Evolutionary conservation across 2,113 vertebrate genomes (phyloP).

Genomic region (Theristicus caerulescens): DNA sequence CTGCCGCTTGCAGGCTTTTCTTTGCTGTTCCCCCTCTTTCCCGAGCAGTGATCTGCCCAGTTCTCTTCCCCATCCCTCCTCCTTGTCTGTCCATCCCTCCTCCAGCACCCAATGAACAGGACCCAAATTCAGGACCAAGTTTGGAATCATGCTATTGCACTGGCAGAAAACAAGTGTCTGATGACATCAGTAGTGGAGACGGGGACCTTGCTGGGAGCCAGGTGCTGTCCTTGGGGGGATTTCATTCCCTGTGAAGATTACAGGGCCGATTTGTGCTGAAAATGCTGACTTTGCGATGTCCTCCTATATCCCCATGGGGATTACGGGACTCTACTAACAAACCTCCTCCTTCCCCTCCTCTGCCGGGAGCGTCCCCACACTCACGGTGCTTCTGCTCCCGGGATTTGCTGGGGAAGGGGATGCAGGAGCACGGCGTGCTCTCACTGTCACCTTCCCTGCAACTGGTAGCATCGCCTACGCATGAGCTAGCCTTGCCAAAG

Average conservation of each 20-base stretch:
- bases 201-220: background rate
- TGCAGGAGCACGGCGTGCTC: background rate
- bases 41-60: background rate
- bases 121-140: background rate
- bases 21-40: background rate
- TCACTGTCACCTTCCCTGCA: background rate
- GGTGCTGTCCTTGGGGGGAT: background rate
- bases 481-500: background rate
- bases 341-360: background rate
- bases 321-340: background rate
- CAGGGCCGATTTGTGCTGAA: background rate
- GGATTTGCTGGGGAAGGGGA: background rate
- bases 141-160: background rate
- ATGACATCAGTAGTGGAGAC: accelerated
- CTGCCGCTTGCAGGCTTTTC: background rate
- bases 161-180: background rate
- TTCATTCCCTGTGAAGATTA: background rate
- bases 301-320: background rate
- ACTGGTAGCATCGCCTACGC: accelerated
- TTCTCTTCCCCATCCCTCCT: background rate
- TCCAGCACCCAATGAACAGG: background rate
- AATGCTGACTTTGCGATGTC: background rate
- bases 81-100: accelerated
- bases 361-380: accelerated
- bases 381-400: background rate